These are phyloP conservation scores for Triplophysa dalaica DNA, from an alignment of 2,113 vertebrate genomes.

Conservation along the genomic window DNA sequence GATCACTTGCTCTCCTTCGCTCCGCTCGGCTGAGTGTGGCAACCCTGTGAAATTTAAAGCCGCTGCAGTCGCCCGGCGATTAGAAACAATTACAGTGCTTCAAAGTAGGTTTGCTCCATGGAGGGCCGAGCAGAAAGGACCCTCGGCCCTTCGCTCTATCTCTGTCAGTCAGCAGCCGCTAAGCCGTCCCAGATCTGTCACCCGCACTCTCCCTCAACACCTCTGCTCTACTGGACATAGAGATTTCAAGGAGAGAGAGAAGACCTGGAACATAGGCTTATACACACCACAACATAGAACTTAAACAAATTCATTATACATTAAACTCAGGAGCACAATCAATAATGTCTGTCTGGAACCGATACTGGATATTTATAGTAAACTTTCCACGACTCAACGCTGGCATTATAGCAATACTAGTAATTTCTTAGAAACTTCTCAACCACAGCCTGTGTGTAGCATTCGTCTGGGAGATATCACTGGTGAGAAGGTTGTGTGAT, in stretches of 20 bases:
- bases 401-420: background rate
- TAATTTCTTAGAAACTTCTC: background rate
- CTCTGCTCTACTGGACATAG: constrained; percentile 35
- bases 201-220: constrained; percentile 51
- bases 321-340: background rate
- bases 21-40: constrained; percentile 49
- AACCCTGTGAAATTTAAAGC: constrained; percentile 56
- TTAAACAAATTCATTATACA: constrained; percentile 9
- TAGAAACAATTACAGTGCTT: constrained; percentile 77
- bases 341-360: background rate
- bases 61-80: constrained; percentile 69
- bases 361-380: background rate
- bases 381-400: background rate
- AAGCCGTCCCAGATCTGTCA: constrained; percentile 80
- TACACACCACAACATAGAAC: background rate
- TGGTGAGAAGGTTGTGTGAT: too few species aligned
- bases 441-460: too few species aligned
- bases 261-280: constrained; percentile 13
- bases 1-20: constrained; percentile 51
- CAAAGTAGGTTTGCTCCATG: constrained; percentile 71
- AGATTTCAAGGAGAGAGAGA: constrained; percentile 14
- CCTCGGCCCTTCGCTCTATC: constrained; percentile 43
- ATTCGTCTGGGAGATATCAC: too few species aligned
- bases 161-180: constrained; percentile 69
- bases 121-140: constrained; percentile 61